These are phyloP conservation scores for Trisateles emortualis DNA, from an alignment of 2,888 invertebrate species.

Conservation along the genomic window DNA sequence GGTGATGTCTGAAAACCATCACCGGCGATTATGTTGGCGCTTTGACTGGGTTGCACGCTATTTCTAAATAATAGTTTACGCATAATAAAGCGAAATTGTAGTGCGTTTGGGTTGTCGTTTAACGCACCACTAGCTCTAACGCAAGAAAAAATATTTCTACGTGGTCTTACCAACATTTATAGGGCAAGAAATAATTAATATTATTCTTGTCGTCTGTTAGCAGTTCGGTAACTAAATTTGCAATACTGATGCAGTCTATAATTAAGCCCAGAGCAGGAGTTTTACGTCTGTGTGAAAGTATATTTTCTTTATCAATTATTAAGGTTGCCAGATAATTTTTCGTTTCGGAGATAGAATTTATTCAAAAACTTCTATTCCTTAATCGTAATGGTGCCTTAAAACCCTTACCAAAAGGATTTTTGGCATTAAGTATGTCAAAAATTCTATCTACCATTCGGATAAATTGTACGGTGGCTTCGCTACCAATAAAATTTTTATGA, in stretches of 20 bases:
- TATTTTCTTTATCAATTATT: not conserved
- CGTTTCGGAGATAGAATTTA: not conserved
- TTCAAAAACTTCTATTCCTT: not conserved
- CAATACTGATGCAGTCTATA: not conserved
- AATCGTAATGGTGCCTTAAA: not conserved
- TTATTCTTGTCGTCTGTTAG: not conserved
- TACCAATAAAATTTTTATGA: not conserved
- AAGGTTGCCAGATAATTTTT: not conserved
- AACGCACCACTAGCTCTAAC: not conserved
- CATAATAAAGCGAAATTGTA: slow-evolving; percentile 21
- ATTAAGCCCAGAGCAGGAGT: not conserved
- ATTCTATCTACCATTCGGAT: not conserved
- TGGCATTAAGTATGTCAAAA: not conserved
- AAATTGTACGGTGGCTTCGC: not conserved
- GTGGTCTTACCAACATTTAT: not conserved
- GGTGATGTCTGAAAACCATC: not conserved
- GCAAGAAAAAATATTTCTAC: not conserved
- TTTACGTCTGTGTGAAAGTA: not conserved
- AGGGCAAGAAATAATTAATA: not conserved
- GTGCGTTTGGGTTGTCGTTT: slow-evolving; percentile 16
- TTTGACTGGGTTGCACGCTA: slow-evolving; percentile 18
- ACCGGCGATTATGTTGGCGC: slow-evolving; percentile 4
- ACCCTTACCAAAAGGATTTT: not conserved
- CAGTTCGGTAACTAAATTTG: not conserved
- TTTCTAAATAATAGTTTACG: slow-evolving; percentile 23